Conservation (phyloP, 2,888 invertebrate genomes). For the Julus scandinavius region DNA sequence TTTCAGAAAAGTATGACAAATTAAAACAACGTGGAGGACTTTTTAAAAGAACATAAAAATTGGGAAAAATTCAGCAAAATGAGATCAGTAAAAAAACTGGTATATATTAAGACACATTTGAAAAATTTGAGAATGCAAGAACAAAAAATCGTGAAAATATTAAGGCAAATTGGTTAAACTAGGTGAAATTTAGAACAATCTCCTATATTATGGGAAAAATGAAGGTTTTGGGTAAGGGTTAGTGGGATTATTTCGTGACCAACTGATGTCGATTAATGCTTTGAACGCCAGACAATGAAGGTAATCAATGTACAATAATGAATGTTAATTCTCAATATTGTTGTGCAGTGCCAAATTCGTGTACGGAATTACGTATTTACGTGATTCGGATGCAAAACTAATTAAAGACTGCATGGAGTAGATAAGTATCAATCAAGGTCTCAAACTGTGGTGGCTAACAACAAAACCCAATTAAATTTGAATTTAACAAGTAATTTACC, state of each 20-base stretch:
- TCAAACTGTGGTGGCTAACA: neutral
- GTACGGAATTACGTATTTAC: neutral
- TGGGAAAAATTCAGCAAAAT: too few relatives aligned
- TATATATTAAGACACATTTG: too few relatives aligned
- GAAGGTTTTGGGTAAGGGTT: neutral
- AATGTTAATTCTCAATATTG: neutral
- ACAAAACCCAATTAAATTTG: neutral
- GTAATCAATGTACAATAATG: neutral
- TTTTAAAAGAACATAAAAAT: too few relatives aligned
- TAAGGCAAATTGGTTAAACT: neutral
- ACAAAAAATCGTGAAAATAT: neutral
- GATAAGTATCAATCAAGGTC: neutral
- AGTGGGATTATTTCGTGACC: neutral
- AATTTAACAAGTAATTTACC: neutral
- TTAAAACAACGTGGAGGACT: too few relatives aligned
- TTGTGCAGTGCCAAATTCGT: neutral
- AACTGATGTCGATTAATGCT: neutral
- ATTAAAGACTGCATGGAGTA: neutral
- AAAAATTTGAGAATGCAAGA: too few relatives aligned
- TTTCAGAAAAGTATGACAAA: too few relatives aligned
- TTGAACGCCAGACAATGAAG: neutral
- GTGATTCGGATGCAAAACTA: conserved; percentile 20
- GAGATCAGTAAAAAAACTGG: too few relatives aligned
- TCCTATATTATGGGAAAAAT: neutral
- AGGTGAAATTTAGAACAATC: neutral